Conservation (phyloP, 1,140 invertebrate species). For the Drosophila miranda region DNA sequence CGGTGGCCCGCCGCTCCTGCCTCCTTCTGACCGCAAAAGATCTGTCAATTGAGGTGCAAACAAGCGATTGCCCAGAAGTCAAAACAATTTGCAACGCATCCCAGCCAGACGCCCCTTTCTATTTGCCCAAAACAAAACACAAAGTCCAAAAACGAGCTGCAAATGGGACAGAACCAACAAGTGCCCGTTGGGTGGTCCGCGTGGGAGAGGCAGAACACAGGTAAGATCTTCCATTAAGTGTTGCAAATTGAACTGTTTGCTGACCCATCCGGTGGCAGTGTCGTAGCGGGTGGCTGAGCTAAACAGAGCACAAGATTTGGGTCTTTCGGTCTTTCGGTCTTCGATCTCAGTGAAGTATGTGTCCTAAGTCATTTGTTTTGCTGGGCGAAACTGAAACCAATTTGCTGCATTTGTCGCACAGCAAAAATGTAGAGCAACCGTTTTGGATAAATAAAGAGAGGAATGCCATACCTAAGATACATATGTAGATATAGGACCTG, state of each 20-base stretch:
- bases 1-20: slow-evolving; percentile 7
- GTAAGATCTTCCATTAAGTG: slow-evolving; percentile 27
- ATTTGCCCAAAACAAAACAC: slow-evolving; percentile 35
- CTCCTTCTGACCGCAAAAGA: slow-evolving; percentile 65
- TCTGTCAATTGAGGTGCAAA: slow-evolving; percentile 75
- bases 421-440: too few species aligned
- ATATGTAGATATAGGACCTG: too few species aligned
- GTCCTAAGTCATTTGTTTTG: slow-evolving; percentile 10
- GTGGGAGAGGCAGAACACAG: slow-evolving; percentile 14
- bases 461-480: too few species aligned
- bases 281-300: slow-evolving; percentile 6
- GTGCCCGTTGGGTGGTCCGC: slow-evolving; percentile 27
- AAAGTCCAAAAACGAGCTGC: slow-evolving; percentile 36
- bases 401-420: too few species aligned
- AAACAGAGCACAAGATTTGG: slow-evolving; percentile 9
- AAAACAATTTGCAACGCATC: slow-evolving; percentile 46
- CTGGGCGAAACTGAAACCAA: background rate
- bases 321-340: too few species aligned
- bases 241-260: slow-evolving; percentile 35
- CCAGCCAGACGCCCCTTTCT: slow-evolving; percentile 46
- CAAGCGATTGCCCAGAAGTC: slow-evolving; percentile 53
- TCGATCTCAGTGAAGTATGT: slow-evolving; percentile 13
- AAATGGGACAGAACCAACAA: slow-evolving; percentile 52
- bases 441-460: too few species aligned
- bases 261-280: slow-evolving; percentile 26